A percentile compares a stretch with the other conserved stretches of the same genome.
Conservation (phyloP, 2,888 invertebrate species). For the Drosophila lutescens region DNA sequence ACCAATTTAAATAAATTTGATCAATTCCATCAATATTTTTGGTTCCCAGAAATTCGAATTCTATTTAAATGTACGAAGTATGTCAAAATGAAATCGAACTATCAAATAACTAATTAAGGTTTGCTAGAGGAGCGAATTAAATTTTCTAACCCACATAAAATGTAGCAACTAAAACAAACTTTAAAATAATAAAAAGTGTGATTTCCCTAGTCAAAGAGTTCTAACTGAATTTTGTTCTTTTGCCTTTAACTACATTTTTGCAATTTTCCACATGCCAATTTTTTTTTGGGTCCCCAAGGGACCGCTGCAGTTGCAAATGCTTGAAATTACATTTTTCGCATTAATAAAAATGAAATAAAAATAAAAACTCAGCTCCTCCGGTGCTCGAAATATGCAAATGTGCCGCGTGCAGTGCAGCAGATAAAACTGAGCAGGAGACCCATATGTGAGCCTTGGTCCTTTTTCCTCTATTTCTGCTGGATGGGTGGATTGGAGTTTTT, state of each 20-base stretch:
- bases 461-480: constrained; percentile 13
- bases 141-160: neutral
- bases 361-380: constrained; percentile 39
- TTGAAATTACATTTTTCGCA: constrained; percentile 74
- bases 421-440: constrained; percentile 66
- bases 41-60: neutral
- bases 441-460: constrained; percentile 30
- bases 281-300: constrained; percentile 6
- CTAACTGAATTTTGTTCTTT: constrained; percentile 17
- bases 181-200: neutral
- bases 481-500: constrained; percentile 21
- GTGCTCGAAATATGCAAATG: constrained; percentile 70
- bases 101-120: too few relatives aligned
- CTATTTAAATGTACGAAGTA: too few relatives aligned
- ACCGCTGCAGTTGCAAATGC: constrained; percentile 51
- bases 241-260: constrained; percentile 13
- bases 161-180: neutral
- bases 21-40: neutral
- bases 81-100: too few relatives aligned
- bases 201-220: neutral
- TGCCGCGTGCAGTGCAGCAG: constrained; percentile 71
- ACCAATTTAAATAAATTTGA: too few relatives aligned
- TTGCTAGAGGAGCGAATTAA: too few relatives aligned
- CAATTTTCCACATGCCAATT: constrained; percentile 63
- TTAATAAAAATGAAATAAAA: constrained; percentile 69